Base-by-base conservation (phyloP, 2,888 invertebrate species). In the Aricia artaxerxes region DNA sequence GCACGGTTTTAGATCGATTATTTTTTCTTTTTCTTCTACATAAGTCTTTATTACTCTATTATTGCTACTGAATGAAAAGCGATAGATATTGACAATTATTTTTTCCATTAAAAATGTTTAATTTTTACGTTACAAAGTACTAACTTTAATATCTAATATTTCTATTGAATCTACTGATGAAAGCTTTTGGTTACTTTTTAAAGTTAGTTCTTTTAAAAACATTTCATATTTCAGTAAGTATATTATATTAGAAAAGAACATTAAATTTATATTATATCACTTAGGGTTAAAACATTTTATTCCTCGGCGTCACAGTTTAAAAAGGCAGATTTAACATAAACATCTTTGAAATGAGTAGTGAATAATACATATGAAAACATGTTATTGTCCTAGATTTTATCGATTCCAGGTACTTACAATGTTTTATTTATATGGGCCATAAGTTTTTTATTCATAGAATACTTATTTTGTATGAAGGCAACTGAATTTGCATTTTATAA, bases 1-100 rank as follows among this genome's bases (percentile, higher is more conserved):
- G 80, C 78, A 80, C 79, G 79, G 73, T 78, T 49, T 78, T 38
- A 35, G 69, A 69, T 38, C 35, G 57, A 16, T 16, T 4, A 69
- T 38, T 4, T 35, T 13, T 3, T 9, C 7, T 64, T 64, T 24
- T 24, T 24, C 24, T 24, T 24, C 24, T 24, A 24, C 24, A 24
- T 24, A 24, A 24, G 24, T 24, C 24, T 24, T 24, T 24, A 24
- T 24, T 35, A 35, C 35, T 35, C 35, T 35, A 35, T 35, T 35
- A 35, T 35, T 35, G 2, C 57, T 16, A 16, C 57, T 4, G 13
- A 49, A 57, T 57, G 2, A 16, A 57, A 16, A 16, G 16, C 6
- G 13, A 57, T 57, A 16, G 13, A 4, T 57, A 49, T 49, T 49
- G 9, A 9, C 2, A 49, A 2, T 49, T 49, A n/a, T 49, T 9